Base-by-base conservation (phyloP, 2,888 invertebrate genomes). In the Erynnis tages region DNA sequence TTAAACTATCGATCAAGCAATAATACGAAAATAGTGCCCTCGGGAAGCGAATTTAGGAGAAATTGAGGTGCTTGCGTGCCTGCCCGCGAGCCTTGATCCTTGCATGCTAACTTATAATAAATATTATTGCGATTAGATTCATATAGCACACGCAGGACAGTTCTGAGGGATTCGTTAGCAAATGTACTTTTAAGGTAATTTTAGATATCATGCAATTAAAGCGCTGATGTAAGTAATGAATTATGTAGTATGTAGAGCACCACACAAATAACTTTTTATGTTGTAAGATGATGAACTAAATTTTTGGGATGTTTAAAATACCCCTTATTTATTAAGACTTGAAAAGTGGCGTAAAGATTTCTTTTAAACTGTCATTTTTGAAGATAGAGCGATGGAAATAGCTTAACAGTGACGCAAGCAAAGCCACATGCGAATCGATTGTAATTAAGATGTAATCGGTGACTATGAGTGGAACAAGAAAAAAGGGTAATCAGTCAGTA, bases 1-100 rank as follows among this genome's bases (percentile, higher is more conserved):
- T 84, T 84, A 82, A 79, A 79, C 78, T 82, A 85, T 86, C 84
- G 83, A 87, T 86, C 84, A 73, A 73, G 71, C 77, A 79, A 79
- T 84, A 83, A 84, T 80, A 79, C 73, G 71, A 64, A 73, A 69
- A 78, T 78, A 80, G 73, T 71, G 78, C 82, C 86, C 82, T 69
- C 69, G 64, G 82, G 87, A 67, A 65, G 77, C 68, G 73, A 88
- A 87, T 88, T 88, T 86, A 87, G 85, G 82, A 73, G 79, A 83
- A 86, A 86, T 87, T 78, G 79, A 74, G 75, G 73, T 75, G 69
- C 71, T 79, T 79, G 84, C 82, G 82, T 84, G 83, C 76, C 68
- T 73, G 72, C 76, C 78, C 77, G 67, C 69, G 61, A 78, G 76
- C 76, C 61, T 63, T 69, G 75, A 78, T 76, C 77, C 73, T 64